Percentiles rank a stretch among this genome's conserved stretches.
Evolutionary conservation across 2,797 vertebrate species (phyloP).

Genomic region (Sebastes minor): DNA sequence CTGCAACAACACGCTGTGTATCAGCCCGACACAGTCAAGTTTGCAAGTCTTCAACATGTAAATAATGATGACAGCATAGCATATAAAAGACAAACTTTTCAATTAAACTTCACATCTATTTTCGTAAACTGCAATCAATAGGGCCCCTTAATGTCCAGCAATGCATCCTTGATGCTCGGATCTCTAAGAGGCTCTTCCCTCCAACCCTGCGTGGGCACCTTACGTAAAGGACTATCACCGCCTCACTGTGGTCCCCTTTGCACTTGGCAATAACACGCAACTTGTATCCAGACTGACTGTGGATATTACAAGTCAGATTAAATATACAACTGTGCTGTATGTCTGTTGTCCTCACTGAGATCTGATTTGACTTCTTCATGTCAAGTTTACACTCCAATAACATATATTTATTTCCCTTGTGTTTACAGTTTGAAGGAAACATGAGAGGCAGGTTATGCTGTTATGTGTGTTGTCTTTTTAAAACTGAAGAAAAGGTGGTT

Average conservation of each 20-base stretch:
- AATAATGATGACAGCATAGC: neutral
- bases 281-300: neutral
- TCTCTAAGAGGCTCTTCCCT: neutral
- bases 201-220: neutral
- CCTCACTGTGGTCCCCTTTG: neutral
- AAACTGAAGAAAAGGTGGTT: neutral
- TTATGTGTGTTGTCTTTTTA: neutral
- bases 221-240: neutral
- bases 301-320: neutral
- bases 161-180: neutral
- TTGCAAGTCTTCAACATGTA: neutral
- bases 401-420: neutral
- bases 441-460: neutral
- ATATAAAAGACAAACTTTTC: neutral
- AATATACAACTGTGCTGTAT: neutral
- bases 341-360: neutral
- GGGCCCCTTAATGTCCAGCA: neutral
- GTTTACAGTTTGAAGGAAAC: neutral
- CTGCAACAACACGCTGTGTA: neutral
- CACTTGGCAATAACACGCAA: neutral
- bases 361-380: neutral
- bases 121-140: neutral
- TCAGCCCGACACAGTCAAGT: neutral
- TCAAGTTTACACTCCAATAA: neutral
- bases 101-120: neutral